phyloP scores from a whole-genome alignment of 2,113 vertebrate species.

The Tupaia tana region DNA sequence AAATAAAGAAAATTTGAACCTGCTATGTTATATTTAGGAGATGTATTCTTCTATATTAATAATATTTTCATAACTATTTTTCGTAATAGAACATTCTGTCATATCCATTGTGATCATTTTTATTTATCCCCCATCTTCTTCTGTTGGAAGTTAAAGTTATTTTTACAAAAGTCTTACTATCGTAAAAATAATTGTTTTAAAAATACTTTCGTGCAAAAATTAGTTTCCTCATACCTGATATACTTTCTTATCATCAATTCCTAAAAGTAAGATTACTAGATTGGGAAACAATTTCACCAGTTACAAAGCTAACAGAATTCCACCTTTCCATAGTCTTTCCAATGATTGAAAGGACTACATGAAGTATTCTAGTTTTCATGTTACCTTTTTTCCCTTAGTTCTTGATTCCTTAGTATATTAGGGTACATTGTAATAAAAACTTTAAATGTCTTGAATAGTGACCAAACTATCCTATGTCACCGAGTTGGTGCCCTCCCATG shows the following conservation, averaged over 20 bases:
- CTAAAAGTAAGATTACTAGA: conserved; percentile 12
- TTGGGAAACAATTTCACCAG: background rate
- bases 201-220: background rate
- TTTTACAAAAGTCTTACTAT: background rate
- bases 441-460: background rate
- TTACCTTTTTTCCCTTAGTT: background rate
- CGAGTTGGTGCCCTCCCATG: background rate
- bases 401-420: background rate
- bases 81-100: background rate
- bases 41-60: background rate
- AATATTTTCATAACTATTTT: conserved; percentile 40
- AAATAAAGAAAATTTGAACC: conserved; percentile 12
- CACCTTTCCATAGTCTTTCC: background rate
- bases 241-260: background rate
- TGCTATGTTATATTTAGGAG: background rate
- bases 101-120: background rate
- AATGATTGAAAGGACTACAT: background rate
- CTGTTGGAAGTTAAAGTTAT: conserved; percentile 37
- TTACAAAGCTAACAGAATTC: background rate
- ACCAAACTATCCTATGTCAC: conserved; percentile 10
- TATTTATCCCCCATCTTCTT: background rate
- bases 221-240: conserved; percentile 6
- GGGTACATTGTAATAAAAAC: background rate
- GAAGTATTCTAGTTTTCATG: background rate
- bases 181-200: conserved; percentile 13